Evolutionary conservation across 2,797 vertebrate species (phyloP), one percentile per base, ranked within the genome.

Genomic region (Gobio occitaniae): DNA sequence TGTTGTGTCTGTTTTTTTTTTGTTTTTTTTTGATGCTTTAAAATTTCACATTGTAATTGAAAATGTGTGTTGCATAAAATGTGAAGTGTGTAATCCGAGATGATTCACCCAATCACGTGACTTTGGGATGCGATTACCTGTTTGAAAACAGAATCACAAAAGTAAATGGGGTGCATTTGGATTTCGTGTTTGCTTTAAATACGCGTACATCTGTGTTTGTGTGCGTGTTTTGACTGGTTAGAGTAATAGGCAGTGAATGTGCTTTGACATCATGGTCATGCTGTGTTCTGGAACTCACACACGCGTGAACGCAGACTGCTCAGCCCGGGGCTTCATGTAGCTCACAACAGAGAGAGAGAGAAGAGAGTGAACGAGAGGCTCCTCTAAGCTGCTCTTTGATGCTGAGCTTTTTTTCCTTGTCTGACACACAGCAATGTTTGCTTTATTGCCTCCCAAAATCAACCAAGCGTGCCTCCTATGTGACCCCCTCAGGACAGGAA

Each of bases 271-370:
- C n/a, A 16, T 79, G 76, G 52, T 63, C 83, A 29, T 84, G 65
- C 63, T 78, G 83, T 61, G 75, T 66, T 84, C 65, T 84, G 66
- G 38, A 68, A 36, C 93, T 93, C 93, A 75, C 66, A 82, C 52
- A 82, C 54, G 68, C 52, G 52, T 82, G 52, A 82, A 82, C 68
- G 68, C 52, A 82, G 80, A 61, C 68, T 12, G 69, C n/a, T 72
- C 68, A 56, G 80, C 80, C 80, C 1, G 15, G 16, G 80, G 80
- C 80, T 59, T 82, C 52, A 47, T 82, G 80, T 29, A 82, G 54
- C 44, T 63, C 17, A 65, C 15, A 8, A 54, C 41, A 76, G 71
- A 82, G 89, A 66, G 25, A 19, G 7, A 68, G 21, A 41, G 47
- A 71, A 8, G 38, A 76, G 68, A n/a, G 50, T 41, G 84, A 76